A percentile compares a stretch with the other conserved stretches of the same genome.
Evolutionary conservation across 1,140 invertebrate species (phyloP).

Genomic region (Nautilus pompilius): DNA sequence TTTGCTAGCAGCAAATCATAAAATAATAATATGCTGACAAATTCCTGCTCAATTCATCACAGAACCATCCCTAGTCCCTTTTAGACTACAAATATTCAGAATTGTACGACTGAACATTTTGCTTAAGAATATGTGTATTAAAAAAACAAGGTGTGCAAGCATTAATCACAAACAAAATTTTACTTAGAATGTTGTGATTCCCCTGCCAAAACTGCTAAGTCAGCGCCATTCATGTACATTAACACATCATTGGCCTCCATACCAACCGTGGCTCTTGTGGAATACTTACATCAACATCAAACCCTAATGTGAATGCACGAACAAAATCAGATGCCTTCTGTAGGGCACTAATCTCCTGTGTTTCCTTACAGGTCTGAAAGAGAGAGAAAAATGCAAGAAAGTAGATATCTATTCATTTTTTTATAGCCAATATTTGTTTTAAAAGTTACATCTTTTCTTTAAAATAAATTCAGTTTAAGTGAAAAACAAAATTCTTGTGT

Average conservation of each 20-base stretch:
- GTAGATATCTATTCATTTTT: conserved; percentile 2
- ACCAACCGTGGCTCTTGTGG: background rate
- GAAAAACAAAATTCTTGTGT: background rate
- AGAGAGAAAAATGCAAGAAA: conserved; percentile 12
- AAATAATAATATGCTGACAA: no score
- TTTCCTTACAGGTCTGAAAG: conserved; percentile 66
- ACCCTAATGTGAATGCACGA: conserved; percentile 92
- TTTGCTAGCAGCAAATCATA: no score
- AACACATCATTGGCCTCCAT: background rate
- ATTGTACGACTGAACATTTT: no score
- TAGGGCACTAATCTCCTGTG: conserved; percentile 81
- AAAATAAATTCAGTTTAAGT: background rate
- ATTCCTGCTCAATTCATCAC: no score
- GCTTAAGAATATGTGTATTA: background rate
- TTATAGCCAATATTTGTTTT: conserved; percentile 1
- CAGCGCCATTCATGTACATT: background rate
- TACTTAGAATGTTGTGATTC: background rate
- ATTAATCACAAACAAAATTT: background rate
- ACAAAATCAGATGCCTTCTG: conserved; percentile 99
- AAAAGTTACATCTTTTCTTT: conserved; percentile 3
- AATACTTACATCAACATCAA: conserved; percentile 78
- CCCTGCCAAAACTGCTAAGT: no score
- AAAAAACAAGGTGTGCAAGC: background rate
- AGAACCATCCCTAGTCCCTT: no score
- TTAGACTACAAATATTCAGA: no score